phyloP scores from a whole-genome alignment of 2,797 vertebrate genomes.

The Acanthopagrus latus region DNA sequence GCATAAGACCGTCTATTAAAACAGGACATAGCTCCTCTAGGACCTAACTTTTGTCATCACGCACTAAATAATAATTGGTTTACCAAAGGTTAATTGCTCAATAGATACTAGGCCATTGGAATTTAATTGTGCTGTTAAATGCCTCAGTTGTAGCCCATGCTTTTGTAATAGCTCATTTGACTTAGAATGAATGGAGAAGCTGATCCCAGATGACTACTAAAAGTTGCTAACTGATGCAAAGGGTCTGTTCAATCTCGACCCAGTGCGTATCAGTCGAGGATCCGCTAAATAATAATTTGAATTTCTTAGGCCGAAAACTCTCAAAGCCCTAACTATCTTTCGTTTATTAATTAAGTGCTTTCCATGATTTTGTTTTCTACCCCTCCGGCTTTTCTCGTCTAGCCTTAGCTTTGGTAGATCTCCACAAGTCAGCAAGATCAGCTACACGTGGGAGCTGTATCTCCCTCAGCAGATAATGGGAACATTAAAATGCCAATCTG shows the following conservation, averaged over 20 bases:
- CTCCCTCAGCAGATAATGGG: conserved; percentile 73
- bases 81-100: conserved; percentile 89
- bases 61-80: conserved; percentile 87
- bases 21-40: conserved; percentile 80
- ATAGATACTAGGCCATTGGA: conserved; percentile 82
- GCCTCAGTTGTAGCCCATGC: conserved; percentile 68
- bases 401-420: conserved; percentile 31
- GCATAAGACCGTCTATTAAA: conserved; percentile 81
- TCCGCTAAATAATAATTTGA: conserved; percentile 46
- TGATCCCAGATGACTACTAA: conserved; percentile 70
- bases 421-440: conserved; percentile 64
- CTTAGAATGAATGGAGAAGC: conserved; percentile 74
- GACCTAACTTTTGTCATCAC: conserved; percentile 83
- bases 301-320: conserved; percentile 32
- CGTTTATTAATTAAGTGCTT: conserved; percentile 57
- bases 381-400: conserved; percentile 30
- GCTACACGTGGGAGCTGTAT: conserved; percentile 56
- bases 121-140: conserved; percentile 87
- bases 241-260: conserved; percentile 32
- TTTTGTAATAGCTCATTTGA: conserved; percentile 79
- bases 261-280: conserved; percentile 7
- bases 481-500: conserved; percentile 77
- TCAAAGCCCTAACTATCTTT: conserved; percentile 40
- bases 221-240: conserved; percentile 60
- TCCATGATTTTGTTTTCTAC: conserved; percentile 35